These are phyloP conservation scores for Solea solea DNA, from an alignment of 2,113 vertebrate species.

Conservation along the genomic window DNA sequence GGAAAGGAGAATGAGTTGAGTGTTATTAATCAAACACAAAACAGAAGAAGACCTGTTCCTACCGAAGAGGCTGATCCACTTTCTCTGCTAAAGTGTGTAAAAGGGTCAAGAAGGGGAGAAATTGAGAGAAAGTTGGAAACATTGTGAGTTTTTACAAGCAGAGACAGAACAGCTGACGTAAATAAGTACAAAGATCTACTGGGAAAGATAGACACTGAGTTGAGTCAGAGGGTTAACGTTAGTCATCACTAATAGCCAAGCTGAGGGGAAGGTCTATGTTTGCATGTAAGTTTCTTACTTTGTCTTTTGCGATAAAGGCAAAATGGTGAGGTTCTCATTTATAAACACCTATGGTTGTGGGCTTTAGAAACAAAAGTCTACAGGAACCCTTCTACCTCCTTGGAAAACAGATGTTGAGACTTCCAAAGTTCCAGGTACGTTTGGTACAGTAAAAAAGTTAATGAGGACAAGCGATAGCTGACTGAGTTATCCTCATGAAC, in stretches of 20 bases:
- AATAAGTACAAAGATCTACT: slow-evolving; percentile 9
- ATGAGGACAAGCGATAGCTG: no score
- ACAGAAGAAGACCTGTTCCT: slow-evolving; percentile 82
- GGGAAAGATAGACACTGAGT: slow-evolving; percentile 4
- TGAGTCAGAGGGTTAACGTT: background rate
- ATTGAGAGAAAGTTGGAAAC: slow-evolving; percentile 50
- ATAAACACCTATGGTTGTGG: no score
- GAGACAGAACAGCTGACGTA: slow-evolving; percentile 14
- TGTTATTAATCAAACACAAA: slow-evolving; percentile 21
- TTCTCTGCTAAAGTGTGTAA: slow-evolving; percentile 84
- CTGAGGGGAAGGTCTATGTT: no score
- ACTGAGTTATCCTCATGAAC: background rate
- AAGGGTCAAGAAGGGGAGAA: slow-evolving; percentile 30
- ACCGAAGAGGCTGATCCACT: slow-evolving; percentile 93
- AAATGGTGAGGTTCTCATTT: no score
- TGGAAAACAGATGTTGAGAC: no score
- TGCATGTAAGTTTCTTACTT: no score
- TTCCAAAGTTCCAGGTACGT: no score
- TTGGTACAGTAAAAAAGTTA: no score
- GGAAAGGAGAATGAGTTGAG: slow-evolving; percentile 11
- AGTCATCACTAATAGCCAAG: no score
- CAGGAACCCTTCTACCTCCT: no score
- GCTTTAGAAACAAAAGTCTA: no score
- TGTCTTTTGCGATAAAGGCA: background rate
- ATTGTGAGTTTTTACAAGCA: slow-evolving; percentile 33